A percentile compares a stretch with the other conserved stretches of the same genome.
Evolutionary conservation across 2,888 invertebrate species (phyloP).

Genomic region (Caenorhabditis sp.): DNA sequence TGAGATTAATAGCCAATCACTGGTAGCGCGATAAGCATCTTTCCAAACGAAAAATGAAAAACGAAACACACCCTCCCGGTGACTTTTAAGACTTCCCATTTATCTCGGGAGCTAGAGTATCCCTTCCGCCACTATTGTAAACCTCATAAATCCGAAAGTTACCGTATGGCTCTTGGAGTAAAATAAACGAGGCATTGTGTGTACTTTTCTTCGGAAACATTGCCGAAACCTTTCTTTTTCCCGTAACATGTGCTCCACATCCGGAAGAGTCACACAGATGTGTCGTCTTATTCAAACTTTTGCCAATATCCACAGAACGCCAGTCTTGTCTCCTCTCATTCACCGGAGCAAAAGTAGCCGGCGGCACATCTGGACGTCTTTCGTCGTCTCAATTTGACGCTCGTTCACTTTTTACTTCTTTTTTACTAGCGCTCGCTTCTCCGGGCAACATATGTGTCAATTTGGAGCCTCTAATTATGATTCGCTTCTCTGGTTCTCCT

Average conservation of each 20-base stretch:
- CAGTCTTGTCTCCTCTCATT: conserved; percentile 27
- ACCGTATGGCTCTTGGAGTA: neutral
- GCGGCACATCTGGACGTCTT: conserved; percentile 37
- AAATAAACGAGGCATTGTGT: too few species aligned
- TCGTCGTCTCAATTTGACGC: conserved; percentile 51
- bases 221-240: conserved; percentile 10
- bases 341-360: neutral
- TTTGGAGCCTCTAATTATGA: conserved; percentile 39
- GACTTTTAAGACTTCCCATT: neutral
- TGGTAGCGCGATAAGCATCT: conserved; percentile 23
- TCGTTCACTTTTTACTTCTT: conserved; percentile 45
- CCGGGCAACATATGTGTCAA: conserved; percentile 30
- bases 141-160: neutral
- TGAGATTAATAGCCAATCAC: conserved; percentile 28
- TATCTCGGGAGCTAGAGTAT: neutral
- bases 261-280: conserved; percentile 41
- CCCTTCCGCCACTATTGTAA: too few species aligned
- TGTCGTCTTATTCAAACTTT: conserved; percentile 28
- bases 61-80: conserved; percentile 15
- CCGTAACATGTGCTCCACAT: conserved; percentile 47
- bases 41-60: too few species aligned
- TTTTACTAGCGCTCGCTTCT: conserved; percentile 25
- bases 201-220: conserved; percentile 27
- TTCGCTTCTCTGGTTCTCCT: neutral
- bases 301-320: conserved; percentile 25